A percentile compares a stretch with the other conserved stretches of the same genome.
phyloP scores from a whole-genome alignment of 2,888 invertebrate genomes.

The Achlya flavicornis region DNA sequence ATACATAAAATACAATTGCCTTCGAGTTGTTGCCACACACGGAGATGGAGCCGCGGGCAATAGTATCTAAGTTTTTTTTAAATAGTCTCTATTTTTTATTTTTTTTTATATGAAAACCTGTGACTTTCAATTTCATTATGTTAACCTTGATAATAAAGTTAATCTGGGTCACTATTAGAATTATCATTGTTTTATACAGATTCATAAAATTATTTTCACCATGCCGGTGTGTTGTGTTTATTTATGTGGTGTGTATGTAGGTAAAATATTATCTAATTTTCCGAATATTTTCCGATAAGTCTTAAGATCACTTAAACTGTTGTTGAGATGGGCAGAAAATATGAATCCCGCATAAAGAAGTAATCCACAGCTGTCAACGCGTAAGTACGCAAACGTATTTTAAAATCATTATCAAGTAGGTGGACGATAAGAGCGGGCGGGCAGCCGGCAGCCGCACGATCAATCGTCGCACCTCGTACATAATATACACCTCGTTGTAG shows the following conservation, averaged over 20 bases:
- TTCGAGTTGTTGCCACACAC: no score
- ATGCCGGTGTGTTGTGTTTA: no score
- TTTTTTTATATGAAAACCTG: no score
- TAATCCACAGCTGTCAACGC: constrained; percentile 64
- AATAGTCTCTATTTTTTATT: no score
- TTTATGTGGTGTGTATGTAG: neutral
- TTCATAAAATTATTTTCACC: no score
- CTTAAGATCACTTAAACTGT: neutral
- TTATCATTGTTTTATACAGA: no score
- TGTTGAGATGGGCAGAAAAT: neutral
- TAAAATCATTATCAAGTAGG: constrained; percentile 75
- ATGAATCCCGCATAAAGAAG: constrained; percentile 32
- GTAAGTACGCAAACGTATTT: constrained; percentile 72
- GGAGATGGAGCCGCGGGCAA: no score
- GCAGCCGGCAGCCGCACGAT: constrained; percentile 61
- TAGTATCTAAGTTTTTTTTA: no score
- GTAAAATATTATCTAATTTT: neutral
- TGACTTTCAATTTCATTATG: no score
- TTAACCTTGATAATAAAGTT: no score
- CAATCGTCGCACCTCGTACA: constrained; percentile 58
- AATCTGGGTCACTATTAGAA: no score
- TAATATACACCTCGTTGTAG: constrained; percentile 50
- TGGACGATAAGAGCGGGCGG: constrained; percentile 61
- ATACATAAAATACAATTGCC: no score
- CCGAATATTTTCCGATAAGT: neutral